These are phyloP conservation scores for Geotrypetes seraphini DNA, from an alignment of 2,797 vertebrate species.

Conservation along the genomic window DNA sequence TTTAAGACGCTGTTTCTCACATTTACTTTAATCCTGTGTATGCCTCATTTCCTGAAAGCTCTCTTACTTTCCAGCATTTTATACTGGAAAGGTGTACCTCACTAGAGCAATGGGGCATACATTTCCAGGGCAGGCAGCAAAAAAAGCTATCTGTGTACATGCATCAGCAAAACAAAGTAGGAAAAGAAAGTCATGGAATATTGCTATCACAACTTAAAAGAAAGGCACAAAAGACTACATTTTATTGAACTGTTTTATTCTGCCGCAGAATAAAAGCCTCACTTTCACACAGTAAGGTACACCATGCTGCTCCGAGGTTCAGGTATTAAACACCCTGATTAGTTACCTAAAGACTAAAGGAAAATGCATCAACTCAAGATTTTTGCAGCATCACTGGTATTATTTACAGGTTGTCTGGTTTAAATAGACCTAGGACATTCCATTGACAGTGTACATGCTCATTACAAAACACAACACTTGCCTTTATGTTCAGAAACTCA, in stretches of 20 bases:
- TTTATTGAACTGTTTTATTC: slow-evolving; percentile 49
- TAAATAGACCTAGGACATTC: slow-evolving; percentile 38
- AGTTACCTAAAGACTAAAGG: slow-evolving; percentile 47
- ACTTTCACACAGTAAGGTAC: slow-evolving; percentile 34
- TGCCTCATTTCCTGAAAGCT: no score
- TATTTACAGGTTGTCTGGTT: slow-evolving; percentile 41
- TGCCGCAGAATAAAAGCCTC: slow-evolving; percentile 60
- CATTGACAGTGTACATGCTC: slow-evolving; percentile 33
- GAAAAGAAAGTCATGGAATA: no score
- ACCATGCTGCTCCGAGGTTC: slow-evolving; percentile 39
- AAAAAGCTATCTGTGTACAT: no score
- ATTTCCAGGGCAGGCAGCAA: no score
- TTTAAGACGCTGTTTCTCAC: no score
- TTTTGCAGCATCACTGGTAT: slow-evolving; percentile 38
- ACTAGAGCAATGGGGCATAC: no score
- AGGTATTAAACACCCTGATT: slow-evolving; percentile 43
- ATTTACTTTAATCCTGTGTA: no score
- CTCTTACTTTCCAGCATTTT: no score
- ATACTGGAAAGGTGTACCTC: no score
- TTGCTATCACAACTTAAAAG: slow-evolving; percentile 10
- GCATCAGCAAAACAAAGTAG: no score
- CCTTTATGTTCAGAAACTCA: slow-evolving; percentile 24
- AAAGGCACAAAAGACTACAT: slow-evolving; percentile 6
- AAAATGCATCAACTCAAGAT: slow-evolving; percentile 18
- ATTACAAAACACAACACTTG: slow-evolving; percentile 33